Base-by-base conservation (phyloP, 2,113 vertebrate species). In the Silurus glanis region DNA sequence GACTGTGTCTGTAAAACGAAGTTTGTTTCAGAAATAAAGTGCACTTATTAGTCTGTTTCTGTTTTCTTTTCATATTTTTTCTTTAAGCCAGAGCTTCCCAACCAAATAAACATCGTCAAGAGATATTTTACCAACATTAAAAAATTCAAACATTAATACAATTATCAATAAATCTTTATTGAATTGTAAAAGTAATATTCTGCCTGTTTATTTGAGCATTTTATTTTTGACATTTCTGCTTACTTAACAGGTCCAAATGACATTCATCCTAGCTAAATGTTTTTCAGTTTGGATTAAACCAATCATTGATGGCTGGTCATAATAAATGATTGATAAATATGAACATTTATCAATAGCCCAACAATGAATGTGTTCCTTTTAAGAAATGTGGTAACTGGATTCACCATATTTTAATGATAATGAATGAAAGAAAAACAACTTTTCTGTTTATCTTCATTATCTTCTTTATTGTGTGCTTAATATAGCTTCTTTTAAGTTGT, bases 21-120 rank as follows among this genome's bases (percentile, higher is more conserved):
- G 62, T 62, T 62, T 58, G 28, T 80, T 28, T 47, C 45, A 45
- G 25, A 59, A 80, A 80, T 80, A 80, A 80, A 80, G 28, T 45
- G 58, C 4, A 49, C 45, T 74, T 14, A 47, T 72, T 13, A 47
- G 45, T 21, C 2, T 45, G 45, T 5, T 25, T 25, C 2, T 76
- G 8, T 23, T 6, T 21, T 21, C 5, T 23, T 71, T 71, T 4
- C 9, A 13, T 51, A 9, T 56, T 5, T 12, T 51, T 49, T 1
- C 49, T 5, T n/a, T 51, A 51, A 23, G 9, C 17, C 71, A 74
- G 19, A 49, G 45, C 45, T 23, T 74, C 71, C 23, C 25, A 28
- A 16, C 10, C 74, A 53, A 3, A 9, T 6, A 76, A 10, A 45
- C 49, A 53, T 5, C 4, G 74, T 53, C 13, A 1, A n/a, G 28